These are phyloP conservation scores for Simalia tracyae DNA, from an alignment of 2,797 vertebrate species.

Conservation along the genomic window DNA sequence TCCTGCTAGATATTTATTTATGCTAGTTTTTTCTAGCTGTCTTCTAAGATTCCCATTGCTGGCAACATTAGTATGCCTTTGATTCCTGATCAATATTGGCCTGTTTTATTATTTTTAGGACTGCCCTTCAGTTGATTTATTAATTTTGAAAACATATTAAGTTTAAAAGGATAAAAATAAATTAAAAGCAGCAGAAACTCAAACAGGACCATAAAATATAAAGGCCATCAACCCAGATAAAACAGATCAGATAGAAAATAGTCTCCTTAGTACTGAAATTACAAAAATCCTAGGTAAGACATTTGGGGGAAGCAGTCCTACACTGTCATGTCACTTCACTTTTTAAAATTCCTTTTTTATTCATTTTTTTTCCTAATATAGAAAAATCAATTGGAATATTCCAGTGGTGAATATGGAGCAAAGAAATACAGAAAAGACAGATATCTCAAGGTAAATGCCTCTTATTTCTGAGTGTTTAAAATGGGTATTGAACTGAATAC, in stretches of 20 bases:
- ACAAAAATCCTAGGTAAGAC: not conserved
- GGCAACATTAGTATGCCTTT: not conserved
- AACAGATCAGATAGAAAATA: not conserved
- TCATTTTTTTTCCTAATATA: slow-evolving; percentile 62
- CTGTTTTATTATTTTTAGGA: not conserved
- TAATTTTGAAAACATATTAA: not conserved
- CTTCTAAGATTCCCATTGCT: not conserved
- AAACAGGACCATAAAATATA: not conserved
- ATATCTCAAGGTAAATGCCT: slow-evolving; percentile 79
- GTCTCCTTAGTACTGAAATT: not conserved
- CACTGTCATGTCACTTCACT: not conserved
- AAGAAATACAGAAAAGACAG: slow-evolving; percentile 79
- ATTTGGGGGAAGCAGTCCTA: not conserved
- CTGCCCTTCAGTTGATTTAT: not conserved
- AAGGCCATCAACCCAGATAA: not conserved
- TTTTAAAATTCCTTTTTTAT: not conserved
- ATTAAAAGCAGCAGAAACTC: not conserved
- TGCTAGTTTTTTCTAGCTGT: not conserved
- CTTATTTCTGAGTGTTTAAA: slow-evolving; percentile 2
- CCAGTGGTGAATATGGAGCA: slow-evolving; percentile 74
- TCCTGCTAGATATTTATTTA: not conserved
- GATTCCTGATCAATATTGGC: not conserved
- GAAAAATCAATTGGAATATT: slow-evolving; percentile 88
- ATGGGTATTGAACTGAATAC: slow-evolving; percentile 14
- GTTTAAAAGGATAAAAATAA: not conserved